Conservation (phyloP, 2,113 vertebrate genomes). For the Corydoras sp. region DNA sequence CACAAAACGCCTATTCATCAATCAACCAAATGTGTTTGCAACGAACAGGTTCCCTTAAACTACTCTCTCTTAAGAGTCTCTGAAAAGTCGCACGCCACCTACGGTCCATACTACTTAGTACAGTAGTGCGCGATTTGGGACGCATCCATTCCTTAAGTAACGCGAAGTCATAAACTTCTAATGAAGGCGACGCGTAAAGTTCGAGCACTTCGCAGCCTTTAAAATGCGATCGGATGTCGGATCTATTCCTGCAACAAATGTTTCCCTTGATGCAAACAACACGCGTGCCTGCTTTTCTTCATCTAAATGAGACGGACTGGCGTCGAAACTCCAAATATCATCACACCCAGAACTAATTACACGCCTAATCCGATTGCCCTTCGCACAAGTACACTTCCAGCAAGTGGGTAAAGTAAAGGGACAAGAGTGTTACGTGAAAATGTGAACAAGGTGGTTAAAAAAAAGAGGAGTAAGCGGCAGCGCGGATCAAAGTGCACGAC, state of each 20-base stretch:
- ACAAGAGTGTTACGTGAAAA: neutral
- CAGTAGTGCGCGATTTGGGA: neutral
- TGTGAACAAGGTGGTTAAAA: too few species aligned
- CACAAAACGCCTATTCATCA: too few species aligned
- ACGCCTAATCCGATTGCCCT: neutral
- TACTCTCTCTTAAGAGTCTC: too few species aligned
- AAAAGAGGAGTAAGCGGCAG: constrained; percentile 10
- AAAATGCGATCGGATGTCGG: too few species aligned
- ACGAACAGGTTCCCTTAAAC: too few species aligned
- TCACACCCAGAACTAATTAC: neutral
- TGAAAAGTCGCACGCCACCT: neutral
- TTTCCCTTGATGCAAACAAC: too few species aligned
- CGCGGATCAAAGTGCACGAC: constrained; percentile 66
- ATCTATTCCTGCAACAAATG: too few species aligned
- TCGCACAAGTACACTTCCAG: neutral
- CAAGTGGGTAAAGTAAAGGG: neutral
- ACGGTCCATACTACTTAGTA: constrained; percentile 1
- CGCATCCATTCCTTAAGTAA: constrained; percentile 35
- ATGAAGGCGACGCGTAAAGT: neutral
- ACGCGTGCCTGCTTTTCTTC: neutral
- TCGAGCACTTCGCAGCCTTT: neutral
- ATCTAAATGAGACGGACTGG: neutral
- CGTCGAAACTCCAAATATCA: constrained; percentile 1
- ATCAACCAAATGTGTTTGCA: too few species aligned
- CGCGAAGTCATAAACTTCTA: neutral